Base-by-base conservation (phyloP, 2,888 invertebrate genomes). In the Sinelater perroti region DNA sequence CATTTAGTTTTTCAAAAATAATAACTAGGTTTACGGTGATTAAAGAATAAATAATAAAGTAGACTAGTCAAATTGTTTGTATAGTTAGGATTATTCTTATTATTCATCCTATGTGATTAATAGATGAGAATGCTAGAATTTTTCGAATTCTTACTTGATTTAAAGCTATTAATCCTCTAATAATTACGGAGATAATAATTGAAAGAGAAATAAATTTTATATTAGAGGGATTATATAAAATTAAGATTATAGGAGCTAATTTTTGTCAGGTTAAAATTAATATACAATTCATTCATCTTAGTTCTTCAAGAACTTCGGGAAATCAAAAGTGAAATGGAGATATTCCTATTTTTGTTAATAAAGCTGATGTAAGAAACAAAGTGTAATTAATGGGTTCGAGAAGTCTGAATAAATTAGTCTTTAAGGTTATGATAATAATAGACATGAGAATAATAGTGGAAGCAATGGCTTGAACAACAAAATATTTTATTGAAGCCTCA, bases 241-340 rank as follows among this genome's bases (percentile, higher is more conserved):
- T 67, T 70, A 85, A 65, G 74, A 83, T 79, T 78, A 86, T 75
- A 1, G 85, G 85, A 26, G 83, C 80, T 78, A 85, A 81, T 84
- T 86, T 86, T 85, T 86, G 86, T 80, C 84, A 85, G 0, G 83
- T 83, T 78, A 84, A 78, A 79, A 85, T 72, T 70, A 85, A 76
- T 69, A 84, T 74, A 59, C 77, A 73, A 76, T 83, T 85, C 63
- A 79, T 72, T 84, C 85, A 86, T 18, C 73, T 76, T 79, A 85
- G 66, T 1, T 83, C 83, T 79, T 83, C 83, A 67, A 83, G 79
- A 71, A 86, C 79, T 77, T 81, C 81, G 0, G 83, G 83, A 14
- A 83, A 85, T 81, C 85, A 86, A 69, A 82, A 82, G 75, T 85
- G 83, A 46, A 86, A 83, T 0, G 85, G 85, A 3, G 80, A 76